Percentiles rank a stretch among this genome's conserved stretches.
Evolutionary conservation across 2,888 invertebrate genomes (phyloP).

Genomic region (Poecilobothrus nobilitatus): DNA sequence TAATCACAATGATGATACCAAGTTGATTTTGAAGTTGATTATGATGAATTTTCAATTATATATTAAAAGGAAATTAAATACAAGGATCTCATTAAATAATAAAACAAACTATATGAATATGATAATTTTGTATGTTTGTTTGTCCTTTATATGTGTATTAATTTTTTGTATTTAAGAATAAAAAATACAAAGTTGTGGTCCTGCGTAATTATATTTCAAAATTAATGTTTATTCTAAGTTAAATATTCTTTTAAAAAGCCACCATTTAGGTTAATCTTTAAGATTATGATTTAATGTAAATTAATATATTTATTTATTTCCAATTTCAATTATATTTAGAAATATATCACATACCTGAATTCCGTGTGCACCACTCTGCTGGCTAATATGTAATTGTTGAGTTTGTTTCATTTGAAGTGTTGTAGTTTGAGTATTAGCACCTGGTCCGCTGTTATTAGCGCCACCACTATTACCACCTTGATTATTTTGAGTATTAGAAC

Average conservation of each 20-base stretch:
- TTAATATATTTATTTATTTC: no score
- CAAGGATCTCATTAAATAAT: background rate
- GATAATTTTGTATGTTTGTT: no score
- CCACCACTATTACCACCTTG: conserved; percentile 27
- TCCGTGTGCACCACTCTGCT: conserved; percentile 67
- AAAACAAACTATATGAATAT: background rate
- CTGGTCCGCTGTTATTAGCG: conserved; percentile 23
- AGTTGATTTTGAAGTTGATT: background rate
- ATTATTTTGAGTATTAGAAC: conserved; percentile 8
- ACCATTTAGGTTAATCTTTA: no score
- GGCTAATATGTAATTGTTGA: conserved; percentile 77
- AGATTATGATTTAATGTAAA: no score
- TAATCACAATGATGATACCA: background rate
- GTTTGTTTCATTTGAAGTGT: conserved; percentile 78
- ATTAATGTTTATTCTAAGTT: no score
- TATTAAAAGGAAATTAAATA: background rate
- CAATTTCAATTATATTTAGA: conserved; percentile 6
- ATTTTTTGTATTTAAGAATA: no score
- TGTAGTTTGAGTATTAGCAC: conserved; percentile 42
- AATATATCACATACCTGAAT: conserved; percentile 59
- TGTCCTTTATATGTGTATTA: no score
- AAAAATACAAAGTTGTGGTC: no score
- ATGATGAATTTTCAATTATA: background rate
- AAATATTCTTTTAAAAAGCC: no score
- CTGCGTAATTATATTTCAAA: no score